Conservation (phyloP, 2,888 invertebrate species). For the Capitulum mitella region DNA sequence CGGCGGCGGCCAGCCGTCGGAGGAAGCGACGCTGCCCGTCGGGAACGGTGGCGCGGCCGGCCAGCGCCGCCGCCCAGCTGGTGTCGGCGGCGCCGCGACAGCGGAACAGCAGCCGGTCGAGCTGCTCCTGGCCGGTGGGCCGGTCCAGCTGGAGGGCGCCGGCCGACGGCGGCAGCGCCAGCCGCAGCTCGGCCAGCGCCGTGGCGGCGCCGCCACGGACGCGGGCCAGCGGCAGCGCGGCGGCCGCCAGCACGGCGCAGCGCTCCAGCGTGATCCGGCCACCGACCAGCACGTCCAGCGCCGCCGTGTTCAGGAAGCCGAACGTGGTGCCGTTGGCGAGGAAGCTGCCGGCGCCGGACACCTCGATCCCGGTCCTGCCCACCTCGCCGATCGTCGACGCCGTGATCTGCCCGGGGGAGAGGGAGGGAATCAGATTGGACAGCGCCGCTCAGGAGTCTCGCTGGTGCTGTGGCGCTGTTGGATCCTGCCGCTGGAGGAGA, state of each 20-base stretch:
- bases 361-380: background rate
- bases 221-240: background rate
- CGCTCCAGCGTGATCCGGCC: background rate
- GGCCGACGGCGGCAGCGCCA: background rate
- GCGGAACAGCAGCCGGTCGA: background rate
- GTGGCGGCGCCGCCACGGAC: constrained; percentile 1
- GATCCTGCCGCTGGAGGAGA: too few relatives aligned
- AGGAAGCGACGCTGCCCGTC: background rate
- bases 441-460: too few relatives aligned
- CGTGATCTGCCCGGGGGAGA: background rate
- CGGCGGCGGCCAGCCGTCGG: background rate
- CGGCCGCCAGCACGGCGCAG: background rate
- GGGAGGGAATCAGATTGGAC: too few relatives aligned
- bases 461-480: too few relatives aligned
- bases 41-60: background rate
- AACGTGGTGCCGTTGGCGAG: background rate
- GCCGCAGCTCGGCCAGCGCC: background rate
- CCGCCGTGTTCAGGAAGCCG: background rate
- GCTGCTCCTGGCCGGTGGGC: too few relatives aligned
- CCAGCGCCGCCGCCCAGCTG: background rate
- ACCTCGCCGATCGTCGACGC: background rate
- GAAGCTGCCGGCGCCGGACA: background rate
- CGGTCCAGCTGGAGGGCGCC: background rate
- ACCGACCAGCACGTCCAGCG: background rate
- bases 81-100: background rate